Evolutionary conservation across 2,888 invertebrate species (phyloP), one percentile per base, ranked within the genome.

Genomic region (Epinotia bilunana): DNA sequence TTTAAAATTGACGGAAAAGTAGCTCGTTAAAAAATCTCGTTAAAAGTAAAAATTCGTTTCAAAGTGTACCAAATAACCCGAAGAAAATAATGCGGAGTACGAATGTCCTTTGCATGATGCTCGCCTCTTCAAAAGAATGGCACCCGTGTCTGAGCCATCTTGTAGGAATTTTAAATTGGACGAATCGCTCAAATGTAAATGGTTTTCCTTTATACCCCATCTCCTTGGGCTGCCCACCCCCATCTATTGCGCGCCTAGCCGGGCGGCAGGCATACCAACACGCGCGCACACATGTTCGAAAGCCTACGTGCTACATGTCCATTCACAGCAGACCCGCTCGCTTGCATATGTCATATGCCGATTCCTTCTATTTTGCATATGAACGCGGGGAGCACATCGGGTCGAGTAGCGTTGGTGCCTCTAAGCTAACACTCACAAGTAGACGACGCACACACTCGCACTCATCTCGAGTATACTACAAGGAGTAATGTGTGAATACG

Each of bases 151-250:
- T 93, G 91, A 91, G 93, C 91, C 93, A 93, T 93, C 94, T 94
- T 92, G 93, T 93, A 94, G 93, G 94, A 94, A 94, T 94, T 94
- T 94, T 94, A 94, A 94, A 94, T 94, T 94, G 94, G 94, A 94
- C 94, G 94, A 94, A 94, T 94, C 94, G 94, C 94, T 94, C 94
- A 94, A 94, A 94, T 94, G 94, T 94, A 94, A 94, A 94, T 94
- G 94, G 94, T 94, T 94, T 94, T 94, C 94, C 94, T 94, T 94
- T 94, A 94, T 94, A 91, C 93, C 93, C 93, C 93, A 93, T 92
- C 93, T 93, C 91, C 92, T 88, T 83, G 88, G 90, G 90, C 91
- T 88, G 90, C 88, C 93, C 91, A 90, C 91, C 92, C 92, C 91
- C 91, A 86, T 91, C 92, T 92, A 91, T 92, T 90, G 92, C 92